Evolutionary conservation across 2,113 vertebrate genomes (phyloP), one percentile per base, ranked within the genome.

Genomic region (Hydrolagus affinis): DNA sequence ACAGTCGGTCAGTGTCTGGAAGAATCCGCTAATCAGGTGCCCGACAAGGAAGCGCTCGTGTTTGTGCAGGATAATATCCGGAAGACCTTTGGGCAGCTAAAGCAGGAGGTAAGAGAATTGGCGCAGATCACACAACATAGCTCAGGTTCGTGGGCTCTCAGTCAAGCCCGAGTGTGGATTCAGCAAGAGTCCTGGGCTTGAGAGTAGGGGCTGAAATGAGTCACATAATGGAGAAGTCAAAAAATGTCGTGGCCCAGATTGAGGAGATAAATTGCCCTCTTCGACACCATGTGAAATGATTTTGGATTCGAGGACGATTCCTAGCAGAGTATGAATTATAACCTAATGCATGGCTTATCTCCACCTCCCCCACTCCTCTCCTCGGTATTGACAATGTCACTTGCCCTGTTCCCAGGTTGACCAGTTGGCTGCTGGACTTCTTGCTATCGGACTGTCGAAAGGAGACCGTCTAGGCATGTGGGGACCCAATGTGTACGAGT

Each of bases 381-480:
- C 56, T 77, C 44, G 11, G 14, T 77, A 59, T 57, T 60, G 32
- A 77, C n/a, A 23, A 56, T 7, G 21, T 28, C 19, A 57, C 76
- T 8, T 28, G 8, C 8, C 15, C 11, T 28, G 25, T 80, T 86
- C 87, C 4, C 90, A 99, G 98, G 97, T 97, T 86, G 96, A 98
- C 83, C 91, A 90, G 85, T 91, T 94, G 32, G 95, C 98, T 25
- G 92, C 96, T 9, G 98, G 98, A 6, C 94, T 99, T 32, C 89
- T 99, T 89, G 96, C 95, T 0, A 85, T 97, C 0, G 97, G 97
- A 0, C 90, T 99, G 87, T 88, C 89, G 86, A 96, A 89, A 66
- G 97, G 98, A 7, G 97, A 99, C 87, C 89, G 97, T 0, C 91
- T 98, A 0, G 96, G 95, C 21, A 95, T 99, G 89, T 99, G 97